Evolutionary conservation across 2,797 vertebrate species (phyloP).

Genomic region (Spinus olivaceus): DNA sequence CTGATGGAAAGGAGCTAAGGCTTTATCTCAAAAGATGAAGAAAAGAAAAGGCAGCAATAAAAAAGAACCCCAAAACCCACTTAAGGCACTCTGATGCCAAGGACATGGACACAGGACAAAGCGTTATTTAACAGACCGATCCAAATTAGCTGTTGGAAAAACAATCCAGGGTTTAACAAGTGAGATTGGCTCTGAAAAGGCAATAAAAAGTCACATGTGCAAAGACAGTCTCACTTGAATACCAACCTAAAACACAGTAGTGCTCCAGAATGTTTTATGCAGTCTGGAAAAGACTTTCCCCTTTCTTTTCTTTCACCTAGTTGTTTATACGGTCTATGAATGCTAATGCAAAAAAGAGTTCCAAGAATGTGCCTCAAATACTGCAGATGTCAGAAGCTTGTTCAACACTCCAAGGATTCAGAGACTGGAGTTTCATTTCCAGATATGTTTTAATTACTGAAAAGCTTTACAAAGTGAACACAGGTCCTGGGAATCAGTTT

Average conservation of each 20-base stretch:
- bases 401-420: background rate
- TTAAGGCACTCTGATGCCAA: background rate
- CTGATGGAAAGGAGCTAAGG: background rate
- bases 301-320: background rate
- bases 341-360: background rate
- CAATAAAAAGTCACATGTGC: background rate
- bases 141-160: background rate
- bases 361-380: background rate
- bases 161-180: background rate
- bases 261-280: background rate
- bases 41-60: background rate
- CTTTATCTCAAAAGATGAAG: background rate
- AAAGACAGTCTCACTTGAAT: background rate
- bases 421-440: background rate
- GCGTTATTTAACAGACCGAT: background rate
- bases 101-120: background rate
- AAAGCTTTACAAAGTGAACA: background rate
- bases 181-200: background rate
- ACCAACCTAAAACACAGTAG: background rate
- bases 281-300: background rate
- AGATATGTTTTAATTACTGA: background rate
- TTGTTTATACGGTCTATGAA: background rate
- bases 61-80: background rate
- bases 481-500: background rate
- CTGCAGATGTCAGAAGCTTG: background rate